Evolutionary conservation across 37 sponge, comb jelly and placozoan species (phyloP).

Genomic region (Bolinopsis microptera): DNA sequence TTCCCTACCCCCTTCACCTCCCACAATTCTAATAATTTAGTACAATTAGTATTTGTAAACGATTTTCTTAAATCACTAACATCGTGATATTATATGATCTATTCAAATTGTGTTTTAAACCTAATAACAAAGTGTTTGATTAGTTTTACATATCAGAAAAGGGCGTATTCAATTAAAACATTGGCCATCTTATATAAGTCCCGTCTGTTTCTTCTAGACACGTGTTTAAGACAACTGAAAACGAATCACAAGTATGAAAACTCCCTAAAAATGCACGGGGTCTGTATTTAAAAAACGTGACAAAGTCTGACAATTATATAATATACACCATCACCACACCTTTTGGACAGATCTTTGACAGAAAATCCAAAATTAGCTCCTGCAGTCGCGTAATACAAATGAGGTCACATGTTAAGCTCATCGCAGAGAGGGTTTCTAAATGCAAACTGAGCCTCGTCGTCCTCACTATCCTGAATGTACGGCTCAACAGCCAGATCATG

Average conservation of each 20-base stretch:
- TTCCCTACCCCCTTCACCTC: too few species aligned
- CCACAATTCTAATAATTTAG: background rate
- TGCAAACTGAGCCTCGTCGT: conserved; percentile 43
- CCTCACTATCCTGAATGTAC: background rate
- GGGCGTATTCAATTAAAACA: background rate
- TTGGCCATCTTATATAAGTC: too few species aligned
- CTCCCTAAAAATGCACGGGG: too few species aligned
- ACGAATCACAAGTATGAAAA: too few species aligned
- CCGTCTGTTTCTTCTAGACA: too few species aligned
- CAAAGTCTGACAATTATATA: background rate
- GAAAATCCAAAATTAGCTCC: background rate
- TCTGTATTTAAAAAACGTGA: background rate
- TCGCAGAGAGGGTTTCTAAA: conserved; percentile 59
- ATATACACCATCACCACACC: background rate
- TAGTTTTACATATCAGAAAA: background rate
- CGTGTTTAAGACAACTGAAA: too few species aligned
- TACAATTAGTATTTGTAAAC: background rate
- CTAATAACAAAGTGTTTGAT: background rate
- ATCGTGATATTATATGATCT: background rate
- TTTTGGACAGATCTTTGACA: too few species aligned
- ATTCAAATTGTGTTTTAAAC: background rate
- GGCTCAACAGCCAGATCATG: background rate
- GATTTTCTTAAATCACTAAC: background rate
- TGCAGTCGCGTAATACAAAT: background rate
- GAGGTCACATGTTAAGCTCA: background rate